Conservation (phyloP, 2,888 invertebrate species). For the Heteromyza rotundicornis region DNA sequence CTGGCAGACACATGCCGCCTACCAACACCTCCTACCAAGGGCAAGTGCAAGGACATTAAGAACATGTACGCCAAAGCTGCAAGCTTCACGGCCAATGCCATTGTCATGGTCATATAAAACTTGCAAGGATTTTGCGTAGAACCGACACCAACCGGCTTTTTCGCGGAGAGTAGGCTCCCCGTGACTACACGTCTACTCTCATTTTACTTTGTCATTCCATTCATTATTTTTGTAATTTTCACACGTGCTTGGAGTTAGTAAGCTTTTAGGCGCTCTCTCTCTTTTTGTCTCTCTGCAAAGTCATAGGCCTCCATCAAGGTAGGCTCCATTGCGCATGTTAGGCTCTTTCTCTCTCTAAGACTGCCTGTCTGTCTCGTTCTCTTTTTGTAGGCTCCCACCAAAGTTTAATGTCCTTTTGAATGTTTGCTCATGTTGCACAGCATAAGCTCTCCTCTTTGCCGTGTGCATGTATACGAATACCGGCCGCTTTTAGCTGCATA, state of each 20-base stretch:
- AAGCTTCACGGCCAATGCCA: constrained; percentile 50
- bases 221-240: constrained; percentile 2
- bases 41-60: constrained; percentile 49
- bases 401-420: constrained; percentile 57
- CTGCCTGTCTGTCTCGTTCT: too few relatives aligned
- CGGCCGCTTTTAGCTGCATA: constrained; percentile 26
- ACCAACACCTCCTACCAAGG: constrained; percentile 35
- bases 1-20: constrained; percentile 39
- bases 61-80: neutral
- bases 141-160: constrained; percentile 5
- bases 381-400: constrained; percentile 19
- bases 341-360: neutral
- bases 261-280: constrained; percentile 12
- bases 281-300: too few relatives aligned
- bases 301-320: neutral
- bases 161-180: neutral
- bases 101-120: constrained; percentile 40
- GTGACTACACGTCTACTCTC: neutral
- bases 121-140: constrained; percentile 10
- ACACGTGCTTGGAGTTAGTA: neutral
- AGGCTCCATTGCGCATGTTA: constrained; percentile 6
- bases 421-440: too few relatives aligned
- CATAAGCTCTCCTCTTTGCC: neutral
- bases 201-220: constrained; percentile 7
- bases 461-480: constrained; percentile 14